Percentiles rank a stretch among this genome's conserved stretches.
Conservation (phyloP, 2,888 invertebrate genomes). For the Monoplex corrugatus region DNA sequence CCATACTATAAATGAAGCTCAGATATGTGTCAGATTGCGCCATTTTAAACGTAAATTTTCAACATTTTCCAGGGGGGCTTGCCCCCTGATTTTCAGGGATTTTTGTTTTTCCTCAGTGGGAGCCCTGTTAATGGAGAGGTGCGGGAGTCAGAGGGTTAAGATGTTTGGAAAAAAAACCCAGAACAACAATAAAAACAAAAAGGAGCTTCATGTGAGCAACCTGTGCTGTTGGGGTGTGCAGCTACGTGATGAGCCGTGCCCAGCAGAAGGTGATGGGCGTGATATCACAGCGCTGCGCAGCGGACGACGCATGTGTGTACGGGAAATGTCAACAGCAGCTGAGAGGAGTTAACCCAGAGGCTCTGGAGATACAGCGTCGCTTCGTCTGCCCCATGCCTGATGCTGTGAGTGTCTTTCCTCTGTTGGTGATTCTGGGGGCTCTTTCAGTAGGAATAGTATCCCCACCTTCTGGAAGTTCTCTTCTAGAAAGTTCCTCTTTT, state of each 20-base stretch:
- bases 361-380: slow-evolving; percentile 71
- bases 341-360: slow-evolving; percentile 68
- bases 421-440: too few relatives aligned
- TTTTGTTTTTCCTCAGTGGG: background rate
- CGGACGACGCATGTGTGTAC: slow-evolving; percentile 69
- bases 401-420: slow-evolving; percentile 76
- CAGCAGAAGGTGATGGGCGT: slow-evolving; percentile 76
- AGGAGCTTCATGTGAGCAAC: background rate
- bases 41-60: too few relatives aligned
- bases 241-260: slow-evolving; percentile 75
- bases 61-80: too few relatives aligned
- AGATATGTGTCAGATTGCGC: too few relatives aligned
- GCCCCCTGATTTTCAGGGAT: background rate
- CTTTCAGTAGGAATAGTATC: too few relatives aligned
- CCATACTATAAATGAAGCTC: too few relatives aligned
- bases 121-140: too few relatives aligned
- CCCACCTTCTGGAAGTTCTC: too few relatives aligned
- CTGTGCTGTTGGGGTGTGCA: slow-evolving; percentile 53
- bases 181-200: too few relatives aligned
- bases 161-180: too few relatives aligned
- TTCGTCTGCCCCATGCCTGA: slow-evolving; percentile 76
- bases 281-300: slow-evolving; percentile 66
- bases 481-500: too few relatives aligned
- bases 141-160: too few relatives aligned
- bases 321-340: slow-evolving; percentile 68